Conservation (phyloP, 2,113 vertebrate species). For the Promerops cafer region DNA sequence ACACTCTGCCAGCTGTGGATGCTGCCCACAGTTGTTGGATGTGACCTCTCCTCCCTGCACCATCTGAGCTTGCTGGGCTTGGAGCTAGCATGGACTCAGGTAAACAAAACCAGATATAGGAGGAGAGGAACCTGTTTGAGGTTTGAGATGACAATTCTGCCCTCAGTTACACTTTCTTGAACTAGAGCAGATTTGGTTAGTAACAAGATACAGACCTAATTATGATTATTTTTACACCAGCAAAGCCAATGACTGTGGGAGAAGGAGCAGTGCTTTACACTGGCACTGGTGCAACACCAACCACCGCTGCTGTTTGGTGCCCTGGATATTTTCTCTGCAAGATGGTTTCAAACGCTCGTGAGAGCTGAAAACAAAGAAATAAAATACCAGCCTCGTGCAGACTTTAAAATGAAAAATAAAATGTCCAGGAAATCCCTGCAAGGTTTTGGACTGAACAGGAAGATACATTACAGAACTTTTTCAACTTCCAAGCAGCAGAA, state of each 20-base stretch:
- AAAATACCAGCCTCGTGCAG: not conserved
- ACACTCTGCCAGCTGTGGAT: not conserved
- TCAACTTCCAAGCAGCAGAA: constrained; percentile 28
- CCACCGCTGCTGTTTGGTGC: fast-evolving
- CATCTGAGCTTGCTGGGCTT: not conserved
- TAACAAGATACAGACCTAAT: constrained; percentile 5
- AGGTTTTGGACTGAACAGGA: constrained; percentile 34
- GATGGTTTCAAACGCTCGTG: not conserved
- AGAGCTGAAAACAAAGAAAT: constrained; percentile 40
- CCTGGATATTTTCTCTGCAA: not conserved
- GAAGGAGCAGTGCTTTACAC: not conserved
- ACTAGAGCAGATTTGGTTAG: not conserved
- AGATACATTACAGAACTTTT: constrained; percentile 29
- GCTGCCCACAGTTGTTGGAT: not conserved
- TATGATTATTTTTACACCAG: constrained; percentile 42
- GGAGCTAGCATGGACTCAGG: not conserved
- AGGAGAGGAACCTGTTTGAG: constrained; percentile 16
- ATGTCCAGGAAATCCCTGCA: constrained; percentile 43
- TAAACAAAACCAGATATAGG: not conserved
- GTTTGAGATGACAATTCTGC: constrained; percentile 1
- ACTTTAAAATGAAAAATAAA: constrained; percentile 30
- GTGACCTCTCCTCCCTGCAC: not conserved
- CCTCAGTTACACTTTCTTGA: not conserved
- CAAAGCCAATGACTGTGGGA: not conserved
- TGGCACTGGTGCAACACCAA: constrained; percentile 15